These are phyloP conservation scores for Aphaenogaster floridana DNA, from an alignment of 1,140 invertebrate species.

Conservation along the genomic window DNA sequence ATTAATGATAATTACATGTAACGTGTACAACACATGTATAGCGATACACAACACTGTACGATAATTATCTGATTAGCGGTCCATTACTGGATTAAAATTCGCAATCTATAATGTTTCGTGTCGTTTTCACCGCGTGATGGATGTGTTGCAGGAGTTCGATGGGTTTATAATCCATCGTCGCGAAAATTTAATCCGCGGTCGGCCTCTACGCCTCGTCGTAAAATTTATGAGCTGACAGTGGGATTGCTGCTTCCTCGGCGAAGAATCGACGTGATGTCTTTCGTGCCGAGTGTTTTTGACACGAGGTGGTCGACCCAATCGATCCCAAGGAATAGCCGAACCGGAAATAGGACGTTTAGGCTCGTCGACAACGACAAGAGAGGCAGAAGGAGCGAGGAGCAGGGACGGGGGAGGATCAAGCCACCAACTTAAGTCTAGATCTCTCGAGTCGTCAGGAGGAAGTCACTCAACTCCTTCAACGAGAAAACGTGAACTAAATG, in stretches of 20 bases:
- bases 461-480: constrained; percentile 38
- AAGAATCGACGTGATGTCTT: constrained; percentile 67
- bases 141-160: constrained; percentile 28
- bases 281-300: constrained; percentile 71
- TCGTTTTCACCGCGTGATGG: constrained; percentile 29
- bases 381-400: background rate
- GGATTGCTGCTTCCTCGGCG: constrained; percentile 30
- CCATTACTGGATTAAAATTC: constrained; percentile 30
- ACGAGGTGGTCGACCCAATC: constrained; percentile 65
- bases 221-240: constrained; percentile 64
- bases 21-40: background rate
- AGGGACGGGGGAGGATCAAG: background rate
- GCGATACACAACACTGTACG: too few relatives aligned
- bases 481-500: constrained; percentile 22
- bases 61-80: constrained; percentile 23
- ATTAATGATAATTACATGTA: background rate
- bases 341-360: constrained; percentile 72
- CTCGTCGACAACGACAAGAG: constrained; percentile 60
- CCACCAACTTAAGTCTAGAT: constrained; percentile 58
- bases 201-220: constrained; percentile 16
- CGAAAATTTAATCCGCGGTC: constrained; percentile 45
- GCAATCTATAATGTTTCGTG: background rate
- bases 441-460: background rate
- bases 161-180: constrained; percentile 39
- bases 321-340: constrained; percentile 67